Percentiles rank a stretch among this genome's conserved stretches.
Conservation (phyloP, 92 coral and sea anemone species). For the Porites rus region DNA sequence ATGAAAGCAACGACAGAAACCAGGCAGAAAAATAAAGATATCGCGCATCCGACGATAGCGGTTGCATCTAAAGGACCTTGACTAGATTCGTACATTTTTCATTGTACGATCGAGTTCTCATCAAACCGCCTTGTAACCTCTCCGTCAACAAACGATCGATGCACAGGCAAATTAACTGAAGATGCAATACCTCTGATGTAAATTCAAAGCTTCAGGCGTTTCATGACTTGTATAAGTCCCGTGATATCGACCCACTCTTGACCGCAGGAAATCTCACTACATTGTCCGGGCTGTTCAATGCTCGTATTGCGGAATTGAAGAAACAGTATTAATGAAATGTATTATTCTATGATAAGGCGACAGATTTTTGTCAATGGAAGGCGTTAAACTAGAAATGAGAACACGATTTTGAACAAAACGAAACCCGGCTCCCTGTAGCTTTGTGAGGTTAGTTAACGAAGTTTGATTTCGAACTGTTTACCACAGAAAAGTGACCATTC, state of each 20-base stretch:
- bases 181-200: neutral
- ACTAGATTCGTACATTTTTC: neutral
- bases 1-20: conserved; percentile 69
- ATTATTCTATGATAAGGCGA: neutral
- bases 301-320: neutral
- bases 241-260: neutral
- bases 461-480: conserved; percentile 28
- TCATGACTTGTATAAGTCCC: neutral
- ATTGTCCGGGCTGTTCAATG: neutral
- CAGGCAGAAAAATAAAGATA: conserved; percentile 80
- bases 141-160: neutral
- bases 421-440: neutral
- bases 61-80: conserved; percentile 58
- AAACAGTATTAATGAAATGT: neutral
- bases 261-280: neutral
- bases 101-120: neutral
- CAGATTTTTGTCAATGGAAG: neutral
- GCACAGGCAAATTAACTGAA: neutral
- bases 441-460: conserved; percentile 7
- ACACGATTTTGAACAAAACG: neutral
- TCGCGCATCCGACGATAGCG: conserved; percentile 86
- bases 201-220: conserved; percentile 5
- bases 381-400: neutral
- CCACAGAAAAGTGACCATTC: conserved; percentile 31
- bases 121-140: neutral